These are phyloP conservation scores for Tragelaphus strepsiceros DNA, from an alignment of 2,113 vertebrate species.

Conservation along the genomic window DNA sequence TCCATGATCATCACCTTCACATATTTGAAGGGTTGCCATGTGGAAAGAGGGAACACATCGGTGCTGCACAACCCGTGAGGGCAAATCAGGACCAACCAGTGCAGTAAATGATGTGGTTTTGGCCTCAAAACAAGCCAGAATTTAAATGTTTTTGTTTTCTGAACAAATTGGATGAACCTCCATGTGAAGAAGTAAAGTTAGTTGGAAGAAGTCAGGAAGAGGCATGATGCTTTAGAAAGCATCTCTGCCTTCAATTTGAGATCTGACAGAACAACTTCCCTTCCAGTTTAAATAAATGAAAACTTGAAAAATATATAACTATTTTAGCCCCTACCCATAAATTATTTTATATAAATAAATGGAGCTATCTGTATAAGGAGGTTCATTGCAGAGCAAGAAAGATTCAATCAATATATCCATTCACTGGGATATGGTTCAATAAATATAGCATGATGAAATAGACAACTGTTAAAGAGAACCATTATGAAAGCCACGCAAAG, in stretches of 20 bases:
- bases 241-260: background rate
- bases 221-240: background rate
- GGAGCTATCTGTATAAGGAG: background rate
- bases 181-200: background rate
- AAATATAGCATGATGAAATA: background rate
- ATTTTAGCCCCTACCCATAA: background rate
- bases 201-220: background rate
- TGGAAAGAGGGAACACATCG: background rate
- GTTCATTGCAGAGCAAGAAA: background rate
- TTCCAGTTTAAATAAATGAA: background rate
- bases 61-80: background rate
- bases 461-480: background rate
- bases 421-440: background rate
- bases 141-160: background rate
- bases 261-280: background rate
- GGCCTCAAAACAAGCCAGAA: background rate
- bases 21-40: constrained; percentile 11
- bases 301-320: background rate
- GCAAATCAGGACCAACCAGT: background rate
- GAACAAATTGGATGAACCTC: background rate
- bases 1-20: constrained; percentile 10
- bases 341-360: background rate
- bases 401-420: background rate
- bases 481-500: background rate
- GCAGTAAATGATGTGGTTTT: background rate